phyloP scores from a whole-genome alignment of 1,140 invertebrate species.

The Drosophila pseudoananassae region DNA sequence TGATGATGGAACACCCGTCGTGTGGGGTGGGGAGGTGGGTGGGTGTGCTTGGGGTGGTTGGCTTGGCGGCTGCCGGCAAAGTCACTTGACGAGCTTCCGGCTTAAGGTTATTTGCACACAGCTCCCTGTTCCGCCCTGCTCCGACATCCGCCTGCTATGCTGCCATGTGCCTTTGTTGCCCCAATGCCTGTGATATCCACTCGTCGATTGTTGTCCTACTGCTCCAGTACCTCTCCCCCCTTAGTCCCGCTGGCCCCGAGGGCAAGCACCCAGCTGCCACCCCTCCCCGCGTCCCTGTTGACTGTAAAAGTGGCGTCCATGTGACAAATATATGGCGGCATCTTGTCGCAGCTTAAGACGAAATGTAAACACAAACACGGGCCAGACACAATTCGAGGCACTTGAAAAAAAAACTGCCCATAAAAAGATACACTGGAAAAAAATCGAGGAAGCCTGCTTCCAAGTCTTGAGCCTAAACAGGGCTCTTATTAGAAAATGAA shows the following conservation, averaged over 20 bases:
- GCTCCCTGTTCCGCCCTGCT: conserved; percentile 10
- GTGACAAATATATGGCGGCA: conserved; percentile 75
- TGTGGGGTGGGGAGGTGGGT: conserved; percentile 12
- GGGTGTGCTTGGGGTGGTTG: neutral
- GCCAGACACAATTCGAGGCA: conserved; percentile 26
- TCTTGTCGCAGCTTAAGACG: conserved; percentile 69
- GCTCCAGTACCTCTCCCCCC: conserved; percentile 8
- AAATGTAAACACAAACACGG: conserved; percentile 77
- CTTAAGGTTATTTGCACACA: conserved; percentile 80
- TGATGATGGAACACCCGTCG: conserved; percentile 45
- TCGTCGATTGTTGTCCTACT: conserved; percentile 67
- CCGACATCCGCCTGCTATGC: neutral
- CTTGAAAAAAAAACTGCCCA: neutral
- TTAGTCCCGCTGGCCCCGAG: neutral
- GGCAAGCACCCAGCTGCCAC: neutral
- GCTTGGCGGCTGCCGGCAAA: conserved; percentile 43
- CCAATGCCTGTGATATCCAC: conserved; percentile 62
- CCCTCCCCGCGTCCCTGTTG: neutral
- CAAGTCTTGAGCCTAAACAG: too few species aligned
- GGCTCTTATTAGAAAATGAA: too few species aligned
- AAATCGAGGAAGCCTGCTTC: too few species aligned
- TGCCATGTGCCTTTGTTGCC: conserved; percentile 23
- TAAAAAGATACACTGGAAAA: neutral
- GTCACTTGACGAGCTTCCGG: conserved; percentile 75
- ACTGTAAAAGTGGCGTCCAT: conserved; percentile 69